Evolutionary conservation across 2,797 vertebrate species (phyloP), one percentile per base, ranked within the genome.

Genomic region (Enteromius argenteus): DNA sequence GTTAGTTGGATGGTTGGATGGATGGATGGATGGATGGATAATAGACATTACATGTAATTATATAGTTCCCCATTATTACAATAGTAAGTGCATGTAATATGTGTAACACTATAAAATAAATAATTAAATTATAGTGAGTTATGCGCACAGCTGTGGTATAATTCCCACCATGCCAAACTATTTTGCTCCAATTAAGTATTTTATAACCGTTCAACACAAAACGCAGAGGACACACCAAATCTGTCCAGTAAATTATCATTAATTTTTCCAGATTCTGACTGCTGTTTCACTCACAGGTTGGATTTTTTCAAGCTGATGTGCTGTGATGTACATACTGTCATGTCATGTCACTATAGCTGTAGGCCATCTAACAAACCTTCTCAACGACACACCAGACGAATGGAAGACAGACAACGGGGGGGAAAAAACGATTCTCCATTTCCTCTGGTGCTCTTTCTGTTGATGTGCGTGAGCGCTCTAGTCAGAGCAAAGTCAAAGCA

Each of bases 401-500:
- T 39, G 5, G 13, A 32, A 49, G 37, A 44, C 19, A 14, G 75
- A 83, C 37, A 77, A 53, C 15, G 42, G 39, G n/a, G 4, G 53
- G 53, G 19, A 49, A 64, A 58, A 73, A 30, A 27, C 17, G 32
- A 60, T 83, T 66, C 64, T 78, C 30, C 68, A 64, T 83, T 79
- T 80, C 80, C 77, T 72, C 81, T 80, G 46, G 71, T 74, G 35
- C 49, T 78, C 62, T 49, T 69, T 88, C 86, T 83, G 74, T 80
- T 69, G 66, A 67, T 56, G 85, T 79, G 82, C 27, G 73, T 79
- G 69, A 85, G 83, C 56, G 76, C 87, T 81, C 79, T 42, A 72
- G 85, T 86, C 74, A 78, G 72, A 72, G 74, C 62, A 32, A 73
- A 86, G 86, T 86, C 81, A 89, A 89, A 87, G 76, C 66, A 13